phyloP scores from a whole-genome alignment of 2,888 invertebrate genomes.

The Macrosiphum euphorbiae region DNA sequence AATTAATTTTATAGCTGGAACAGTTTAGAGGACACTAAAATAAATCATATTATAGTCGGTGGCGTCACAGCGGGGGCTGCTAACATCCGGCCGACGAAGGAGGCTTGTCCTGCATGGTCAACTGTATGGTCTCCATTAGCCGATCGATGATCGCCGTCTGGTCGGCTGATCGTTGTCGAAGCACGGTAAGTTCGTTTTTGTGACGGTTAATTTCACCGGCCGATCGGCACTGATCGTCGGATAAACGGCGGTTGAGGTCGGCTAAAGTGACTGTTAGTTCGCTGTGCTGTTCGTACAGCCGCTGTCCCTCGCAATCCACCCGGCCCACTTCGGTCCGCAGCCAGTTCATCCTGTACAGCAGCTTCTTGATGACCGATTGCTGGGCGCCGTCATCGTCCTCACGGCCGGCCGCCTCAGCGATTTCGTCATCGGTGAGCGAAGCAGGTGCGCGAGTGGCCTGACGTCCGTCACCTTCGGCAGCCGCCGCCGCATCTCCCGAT shows the following conservation, averaged over 20 bases:
- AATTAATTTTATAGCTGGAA: background rate
- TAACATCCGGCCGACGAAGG: background rate
- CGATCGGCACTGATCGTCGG: background rate
- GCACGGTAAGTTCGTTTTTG: constrained; percentile 28
- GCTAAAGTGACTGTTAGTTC: background rate
- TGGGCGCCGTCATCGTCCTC: background rate
- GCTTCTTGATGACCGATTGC: constrained; percentile 34
- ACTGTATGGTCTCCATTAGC: constrained; percentile 40
- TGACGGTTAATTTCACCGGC: background rate
- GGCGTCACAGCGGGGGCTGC: background rate
- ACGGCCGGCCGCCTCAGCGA: background rate
- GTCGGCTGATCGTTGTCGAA: constrained; percentile 4
- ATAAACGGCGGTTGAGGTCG: background rate
- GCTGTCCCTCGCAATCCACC: constrained; percentile 35
- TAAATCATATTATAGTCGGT: background rate
- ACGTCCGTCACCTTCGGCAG: background rate
- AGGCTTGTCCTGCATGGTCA: constrained; percentile 8
- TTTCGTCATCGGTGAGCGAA: too few species aligned
- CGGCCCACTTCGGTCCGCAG: constrained; percentile 42
- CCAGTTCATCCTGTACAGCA: constrained; percentile 49
- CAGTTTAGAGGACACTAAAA: too few species aligned
- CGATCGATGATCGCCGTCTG: constrained; percentile 25
- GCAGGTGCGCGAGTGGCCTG: background rate
- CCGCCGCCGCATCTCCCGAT: background rate
- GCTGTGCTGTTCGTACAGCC: constrained; percentile 35